Evolutionary conservation across 2,113 vertebrate genomes (phyloP), one percentile per base, ranked within the genome.

Genomic region (Triplophysa tibetana): DNA sequence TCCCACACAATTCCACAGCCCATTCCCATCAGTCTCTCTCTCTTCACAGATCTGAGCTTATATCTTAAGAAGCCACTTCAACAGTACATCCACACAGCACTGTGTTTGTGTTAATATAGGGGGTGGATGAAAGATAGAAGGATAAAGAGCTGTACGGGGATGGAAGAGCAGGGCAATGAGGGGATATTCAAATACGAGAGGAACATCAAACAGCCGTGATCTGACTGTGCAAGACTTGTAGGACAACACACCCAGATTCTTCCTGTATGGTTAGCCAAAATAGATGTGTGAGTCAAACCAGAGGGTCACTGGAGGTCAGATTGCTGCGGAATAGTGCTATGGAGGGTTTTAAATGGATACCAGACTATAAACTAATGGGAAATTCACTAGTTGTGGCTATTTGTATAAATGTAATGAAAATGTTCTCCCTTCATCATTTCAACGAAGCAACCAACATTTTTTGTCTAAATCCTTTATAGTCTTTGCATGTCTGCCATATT

Each of bases 261-360:
- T 33, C 16, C n/a, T 23, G 10, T 7, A 3, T 41, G 23, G 41
- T 33, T n/a, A 60, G 66, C 41, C 67, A 62, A 60, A 70, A 68
- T 62, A 62, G 19, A 70, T 0, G 19, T 84, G 84, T 83, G 87
- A 88, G 60, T 90, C 88, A 85, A 77, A 81, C 81, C 52, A 65
- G 38, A 78, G 73, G 88, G 88, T 90, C 88, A 70, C 70, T 33
- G 33, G 78, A 82, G 88, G 85, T 87, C 85, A 17, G 60, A 21
- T 13, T 64, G 70, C 82, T 82, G 70, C 14, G 66, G 23, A 64
- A 38, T 12, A 58, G 9, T 52, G 33, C 33, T 62, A n/a, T 45
- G 70, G n/a, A 75, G 41, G 38, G 21, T 63, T 62, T 72, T 26
- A 45, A 75, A 43, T 61, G 9, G 4, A 63, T 19, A 9, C n/a